These are phyloP conservation scores for Platyscapa corneri DNA, from an alignment of 1,140 invertebrate genomes.

Conservation along the genomic window DNA sequence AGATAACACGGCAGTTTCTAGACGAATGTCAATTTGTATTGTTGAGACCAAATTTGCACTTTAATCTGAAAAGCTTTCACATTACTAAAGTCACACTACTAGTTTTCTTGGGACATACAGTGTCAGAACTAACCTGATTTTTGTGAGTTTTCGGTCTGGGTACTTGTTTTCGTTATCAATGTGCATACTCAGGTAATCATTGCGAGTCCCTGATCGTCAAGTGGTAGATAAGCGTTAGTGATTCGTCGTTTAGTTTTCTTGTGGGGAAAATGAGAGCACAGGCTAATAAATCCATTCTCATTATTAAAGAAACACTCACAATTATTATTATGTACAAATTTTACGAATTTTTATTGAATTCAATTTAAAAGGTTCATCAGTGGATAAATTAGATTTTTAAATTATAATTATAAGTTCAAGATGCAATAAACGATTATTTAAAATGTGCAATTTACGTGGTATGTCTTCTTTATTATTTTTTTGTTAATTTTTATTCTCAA, in stretches of 20 bases:
- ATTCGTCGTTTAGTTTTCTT: no score
- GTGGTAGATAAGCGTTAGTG: background rate
- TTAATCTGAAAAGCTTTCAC: background rate
- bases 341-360: no score
- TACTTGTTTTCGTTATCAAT: background rate
- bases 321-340: no score
- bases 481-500: background rate
- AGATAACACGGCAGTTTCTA: background rate
- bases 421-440: background rate
- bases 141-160: background rate
- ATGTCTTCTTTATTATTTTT: background rate
- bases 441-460: background rate
- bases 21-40: background rate
- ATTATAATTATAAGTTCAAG: no score
- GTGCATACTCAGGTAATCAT: background rate
- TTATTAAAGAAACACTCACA: no score
- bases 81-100: background rate
- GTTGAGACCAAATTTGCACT: background rate
- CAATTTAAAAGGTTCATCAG: no score
- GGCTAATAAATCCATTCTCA: no score
- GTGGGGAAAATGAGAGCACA: no score
- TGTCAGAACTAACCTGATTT: background rate
- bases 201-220: conserved; percentile 5
- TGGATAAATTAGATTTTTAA: no score
- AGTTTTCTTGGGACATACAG: background rate